A percentile compares a stretch with the other conserved stretches of the same genome.
Conservation (phyloP, 2,113 vertebrate genomes). For the Lophotis ruficrista region DNA sequence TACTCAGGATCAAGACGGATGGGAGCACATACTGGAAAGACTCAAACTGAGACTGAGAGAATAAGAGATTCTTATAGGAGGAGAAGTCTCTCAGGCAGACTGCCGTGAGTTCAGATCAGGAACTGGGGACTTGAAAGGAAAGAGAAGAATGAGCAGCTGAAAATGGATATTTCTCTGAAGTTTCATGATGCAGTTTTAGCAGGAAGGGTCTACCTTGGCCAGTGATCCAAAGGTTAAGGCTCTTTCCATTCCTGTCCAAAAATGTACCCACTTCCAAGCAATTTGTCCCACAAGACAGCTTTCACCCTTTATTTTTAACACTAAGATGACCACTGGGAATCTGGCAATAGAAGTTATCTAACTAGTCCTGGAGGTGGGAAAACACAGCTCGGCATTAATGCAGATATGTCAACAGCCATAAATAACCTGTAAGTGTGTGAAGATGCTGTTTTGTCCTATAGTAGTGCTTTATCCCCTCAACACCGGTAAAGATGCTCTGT, state of each 20-base stretch:
- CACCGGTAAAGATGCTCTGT: neutral
- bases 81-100: neutral
- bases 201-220: neutral
- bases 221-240: neutral
- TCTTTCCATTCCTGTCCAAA: neutral
- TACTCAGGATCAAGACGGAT: neutral
- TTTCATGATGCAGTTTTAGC: neutral
- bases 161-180: neutral
- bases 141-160: neutral
- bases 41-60: neutral
- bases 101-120: neutral
- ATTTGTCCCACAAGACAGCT: neutral
- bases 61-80: neutral
- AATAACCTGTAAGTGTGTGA: fast-evolving
- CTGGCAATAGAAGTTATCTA: neutral
- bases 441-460: neutral
- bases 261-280: neutral
- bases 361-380: neutral
- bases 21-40: neutral
- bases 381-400: neutral
- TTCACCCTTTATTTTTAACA: neutral
- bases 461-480: neutral
- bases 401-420: neutral
- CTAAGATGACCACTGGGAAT: neutral
- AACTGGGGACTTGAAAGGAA: neutral